Evolutionary conservation across 1,140 invertebrate species (phyloP), one percentile per base, ranked within the genome.

Genomic region (Pollicipes pollicipes): DNA sequence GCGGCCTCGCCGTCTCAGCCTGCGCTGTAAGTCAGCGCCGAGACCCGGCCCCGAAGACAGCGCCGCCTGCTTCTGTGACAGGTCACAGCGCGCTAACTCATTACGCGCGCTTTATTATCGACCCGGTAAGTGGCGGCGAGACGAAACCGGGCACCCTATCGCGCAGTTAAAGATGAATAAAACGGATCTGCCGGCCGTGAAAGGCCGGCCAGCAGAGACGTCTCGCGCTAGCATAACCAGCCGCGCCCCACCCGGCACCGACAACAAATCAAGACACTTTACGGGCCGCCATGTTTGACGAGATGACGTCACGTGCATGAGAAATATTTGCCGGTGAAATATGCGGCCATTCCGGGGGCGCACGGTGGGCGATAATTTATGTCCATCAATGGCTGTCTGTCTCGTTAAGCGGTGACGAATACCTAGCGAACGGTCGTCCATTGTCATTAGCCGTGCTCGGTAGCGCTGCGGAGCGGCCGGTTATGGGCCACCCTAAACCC

Each of bases 291-390:
- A 58, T 58, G 45, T 58, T 58, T 58, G 45, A 58, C 24, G 45
- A 58, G 45, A 58, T 58, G 45, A 58, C 45, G 45, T 58, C 45
- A 58, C 45, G 45, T 58, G 45, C 45, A 58, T 58, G 45, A 58
- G 45, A 58, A 58, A 58, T 58, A 58, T 58, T 58, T 58, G 45
- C 45, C 45, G 10, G 45, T 58, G 45, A 58, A 58, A 58, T 58
- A 58, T 58, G 45, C 45, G 45, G 45, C 45, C 45, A 58, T 58
- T 58, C 21, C 45, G 45, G 24, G 45, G 13, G 13, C 13, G 45
- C 45, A 21, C 45, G 13, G 45, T 10, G 13, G 21, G 45, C 45
- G 45, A 58, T 58, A 58, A 58, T 58, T 58, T 58, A 58, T 58
- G 45, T 58, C 45, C 45, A 21, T 58, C 45, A 58, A 58, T 58